A percentile compares a stretch with the other conserved stretches of the same genome.
These are phyloP conservation scores for Torymus tubicola DNA, from an alignment of 2,888 invertebrate genomes.

Conservation along the genomic window DNA sequence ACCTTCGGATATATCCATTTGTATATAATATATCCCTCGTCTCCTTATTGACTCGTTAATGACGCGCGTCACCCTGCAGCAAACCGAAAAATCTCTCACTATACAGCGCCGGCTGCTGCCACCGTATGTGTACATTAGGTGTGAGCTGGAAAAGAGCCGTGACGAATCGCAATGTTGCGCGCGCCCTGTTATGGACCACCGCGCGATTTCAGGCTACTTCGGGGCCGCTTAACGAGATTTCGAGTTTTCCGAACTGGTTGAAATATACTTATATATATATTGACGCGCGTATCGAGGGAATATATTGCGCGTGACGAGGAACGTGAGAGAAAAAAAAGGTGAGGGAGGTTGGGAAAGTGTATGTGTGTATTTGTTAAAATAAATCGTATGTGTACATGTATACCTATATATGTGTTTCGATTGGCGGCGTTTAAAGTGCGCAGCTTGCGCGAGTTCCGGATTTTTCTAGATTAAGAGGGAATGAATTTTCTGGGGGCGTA, in stretches of 20 bases:
- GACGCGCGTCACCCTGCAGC: no score
- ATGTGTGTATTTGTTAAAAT: background rate
- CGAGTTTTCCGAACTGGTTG: constrained; percentile 44
- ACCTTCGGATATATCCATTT: no score
- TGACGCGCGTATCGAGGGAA: background rate
- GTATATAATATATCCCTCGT: no score
- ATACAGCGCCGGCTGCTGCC: background rate
- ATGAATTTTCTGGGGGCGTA: no score
- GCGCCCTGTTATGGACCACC: constrained; percentile 56
- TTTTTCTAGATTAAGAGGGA: no score
- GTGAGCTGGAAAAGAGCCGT: constrained; percentile 61
- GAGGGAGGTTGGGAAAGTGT: background rate
- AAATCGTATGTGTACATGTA: background rate
- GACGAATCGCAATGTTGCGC: constrained; percentile 63
- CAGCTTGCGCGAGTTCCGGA: no score
- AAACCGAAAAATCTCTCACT: background rate
- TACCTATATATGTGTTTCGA: no score
- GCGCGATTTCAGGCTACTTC: constrained; percentile 75
- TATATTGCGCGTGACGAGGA: no score
- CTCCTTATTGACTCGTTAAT: no score
- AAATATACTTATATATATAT: no score
- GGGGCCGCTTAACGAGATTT: constrained; percentile 61
- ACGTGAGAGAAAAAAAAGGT: constrained; percentile 19
- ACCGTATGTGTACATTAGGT: constrained; percentile 42
- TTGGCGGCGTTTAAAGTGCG: no score